Evolutionary conservation across 2,797 vertebrate species (phyloP).

Genomic region (Gorsachius magnificus): DNA sequence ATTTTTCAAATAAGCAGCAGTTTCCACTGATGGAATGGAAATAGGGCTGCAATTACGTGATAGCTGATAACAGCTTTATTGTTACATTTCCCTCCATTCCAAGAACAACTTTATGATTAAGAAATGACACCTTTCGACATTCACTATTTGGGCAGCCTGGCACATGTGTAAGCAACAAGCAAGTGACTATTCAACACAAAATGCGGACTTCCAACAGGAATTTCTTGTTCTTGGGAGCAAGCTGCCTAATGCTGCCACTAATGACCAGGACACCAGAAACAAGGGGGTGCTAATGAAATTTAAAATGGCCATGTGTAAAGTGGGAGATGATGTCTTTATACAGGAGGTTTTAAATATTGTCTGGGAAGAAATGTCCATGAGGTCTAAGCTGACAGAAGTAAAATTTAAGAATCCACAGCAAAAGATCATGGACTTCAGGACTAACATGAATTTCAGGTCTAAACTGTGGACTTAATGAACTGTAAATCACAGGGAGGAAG

Average conservation of each 20-base stretch:
- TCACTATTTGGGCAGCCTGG: neutral
- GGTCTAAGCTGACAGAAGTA: neutral
- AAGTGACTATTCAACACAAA: neutral
- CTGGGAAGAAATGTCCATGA: neutral
- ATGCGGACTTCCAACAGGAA: neutral
- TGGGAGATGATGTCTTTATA: neutral
- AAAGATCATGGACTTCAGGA: neutral
- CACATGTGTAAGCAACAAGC: neutral
- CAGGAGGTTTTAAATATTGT: neutral
- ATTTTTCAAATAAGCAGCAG: neutral
- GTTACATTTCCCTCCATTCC: neutral
- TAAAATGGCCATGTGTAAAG: neutral
- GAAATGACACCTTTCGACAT: neutral
- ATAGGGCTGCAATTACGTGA: neutral
- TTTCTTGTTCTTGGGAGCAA: constrained; percentile 8
- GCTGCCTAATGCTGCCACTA: neutral
- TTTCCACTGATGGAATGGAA: neutral
- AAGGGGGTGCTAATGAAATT: neutral
- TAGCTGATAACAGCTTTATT: neutral
- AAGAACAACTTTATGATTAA: neutral
- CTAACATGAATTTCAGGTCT: neutral
- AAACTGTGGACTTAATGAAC: neutral
- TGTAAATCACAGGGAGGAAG: neutral
- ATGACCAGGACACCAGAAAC: neutral
- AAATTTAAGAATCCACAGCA: neutral